Conservation (phyloP, 1,140 invertebrate genomes). For the Bombus sibiricus region DNA sequence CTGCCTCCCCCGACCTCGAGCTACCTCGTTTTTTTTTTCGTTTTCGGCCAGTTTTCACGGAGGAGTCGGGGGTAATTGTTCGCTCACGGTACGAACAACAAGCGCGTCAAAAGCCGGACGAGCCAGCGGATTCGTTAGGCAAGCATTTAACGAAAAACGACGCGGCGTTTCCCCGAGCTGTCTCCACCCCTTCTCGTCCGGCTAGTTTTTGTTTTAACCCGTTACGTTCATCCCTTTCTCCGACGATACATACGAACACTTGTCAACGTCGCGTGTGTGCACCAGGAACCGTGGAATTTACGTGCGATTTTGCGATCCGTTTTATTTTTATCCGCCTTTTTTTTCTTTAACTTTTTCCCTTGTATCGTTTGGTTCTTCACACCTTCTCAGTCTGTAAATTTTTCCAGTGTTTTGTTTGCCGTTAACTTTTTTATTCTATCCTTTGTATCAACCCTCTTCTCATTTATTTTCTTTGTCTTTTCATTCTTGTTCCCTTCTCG, state of each 20-base stretch:
- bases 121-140: constrained; percentile 71
- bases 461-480: background rate
- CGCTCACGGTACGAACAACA: constrained; percentile 66
- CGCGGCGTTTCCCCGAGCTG: constrained; percentile 26
- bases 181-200: background rate
- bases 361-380: background rate
- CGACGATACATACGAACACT: constrained; percentile 28
- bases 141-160: constrained; percentile 71
- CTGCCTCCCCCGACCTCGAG: background rate
- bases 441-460: background rate
- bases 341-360: background rate
- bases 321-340: constrained; percentile 27
- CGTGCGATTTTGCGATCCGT: constrained; percentile 45
- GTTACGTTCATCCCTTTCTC: background rate
- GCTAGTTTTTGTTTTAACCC: constrained; percentile 32
- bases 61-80: constrained; percentile 71
- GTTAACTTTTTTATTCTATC: background rate
- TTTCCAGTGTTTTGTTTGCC: background rate
- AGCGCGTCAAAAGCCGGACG: constrained; percentile 70
- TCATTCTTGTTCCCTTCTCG: background rate
- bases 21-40: background rate
- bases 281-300: constrained; percentile 38
- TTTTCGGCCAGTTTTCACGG: constrained; percentile 58
- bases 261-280: constrained; percentile 23
- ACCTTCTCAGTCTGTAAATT: background rate